Percentiles rank a stretch among this genome's conserved stretches.
Conservation (phyloP, 1,140 invertebrate species). For the Saccostrea echinata region DNA sequence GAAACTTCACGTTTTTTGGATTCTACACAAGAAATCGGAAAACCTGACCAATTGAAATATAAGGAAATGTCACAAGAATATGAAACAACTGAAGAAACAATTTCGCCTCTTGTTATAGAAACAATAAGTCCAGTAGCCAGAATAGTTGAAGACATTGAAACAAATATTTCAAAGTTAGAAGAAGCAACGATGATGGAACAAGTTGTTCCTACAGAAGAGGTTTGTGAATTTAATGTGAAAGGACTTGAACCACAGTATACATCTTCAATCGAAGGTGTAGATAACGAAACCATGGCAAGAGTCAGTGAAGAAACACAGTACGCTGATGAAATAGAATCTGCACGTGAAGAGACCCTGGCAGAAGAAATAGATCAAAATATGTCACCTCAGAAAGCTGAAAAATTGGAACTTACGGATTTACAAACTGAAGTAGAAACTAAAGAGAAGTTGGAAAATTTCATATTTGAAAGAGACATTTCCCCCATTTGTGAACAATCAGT, state of each 20-base stretch:
- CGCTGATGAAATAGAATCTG: background rate
- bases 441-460: constrained; percentile 18
- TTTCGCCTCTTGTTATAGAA: constrained; percentile 51
- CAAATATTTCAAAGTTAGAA: constrained; percentile 37
- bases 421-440: background rate
- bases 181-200: constrained; percentile 28
- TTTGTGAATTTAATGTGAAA: background rate
- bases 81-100: constrained; percentile 24
- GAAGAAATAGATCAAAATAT: constrained; percentile 43
- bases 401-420: constrained; percentile 13
- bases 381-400: background rate
- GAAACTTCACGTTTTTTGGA: background rate
- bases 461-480: background rate
- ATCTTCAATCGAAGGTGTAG: background rate
- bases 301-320: background rate
- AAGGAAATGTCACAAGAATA: constrained; percentile 44
- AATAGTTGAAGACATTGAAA: constrained; percentile 67
- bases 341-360: background rate
- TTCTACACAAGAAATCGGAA: constrained; percentile 48
- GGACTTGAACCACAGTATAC: background rate
- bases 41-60: constrained; percentile 43
- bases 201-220: background rate
- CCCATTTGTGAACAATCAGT: constrained; percentile 4
- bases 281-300: background rate
- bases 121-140: constrained; percentile 50